Evolutionary conservation across 2,888 invertebrate genomes (phyloP).

Genomic region (Ormyrus labotus): DNA sequence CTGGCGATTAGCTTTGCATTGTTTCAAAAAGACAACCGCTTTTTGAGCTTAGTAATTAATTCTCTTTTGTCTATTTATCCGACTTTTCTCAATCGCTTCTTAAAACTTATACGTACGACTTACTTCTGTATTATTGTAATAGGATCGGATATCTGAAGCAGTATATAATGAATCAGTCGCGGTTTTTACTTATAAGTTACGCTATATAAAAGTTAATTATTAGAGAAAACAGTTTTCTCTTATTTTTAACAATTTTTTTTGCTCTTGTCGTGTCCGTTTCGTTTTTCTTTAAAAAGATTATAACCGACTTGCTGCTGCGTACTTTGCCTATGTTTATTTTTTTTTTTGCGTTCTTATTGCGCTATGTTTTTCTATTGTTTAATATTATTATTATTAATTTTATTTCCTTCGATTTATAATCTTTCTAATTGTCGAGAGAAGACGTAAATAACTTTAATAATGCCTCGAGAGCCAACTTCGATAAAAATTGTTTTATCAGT

Average conservation of each 20-base stretch:
- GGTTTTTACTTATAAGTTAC: conserved; percentile 52
- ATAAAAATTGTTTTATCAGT: neutral
- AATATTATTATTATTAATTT: conserved; percentile 24
- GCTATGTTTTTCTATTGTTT: conserved; percentile 2
- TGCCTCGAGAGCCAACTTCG: conserved; percentile 3
- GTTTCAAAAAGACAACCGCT: conserved; percentile 11
- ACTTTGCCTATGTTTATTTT: conserved; percentile 31
- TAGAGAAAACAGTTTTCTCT: conserved; percentile 57
- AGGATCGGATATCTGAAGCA: conserved; percentile 63
- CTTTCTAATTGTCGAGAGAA: conserved; percentile 28
- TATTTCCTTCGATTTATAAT: conserved; percentile 31
- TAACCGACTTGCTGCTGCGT: conserved; percentile 46
- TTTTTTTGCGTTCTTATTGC: conserved; percentile 10
- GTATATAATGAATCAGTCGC: conserved; percentile 60
- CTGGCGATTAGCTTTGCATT: conserved; percentile 40
- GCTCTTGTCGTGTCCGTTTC: conserved; percentile 5
- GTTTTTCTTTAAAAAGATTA: conserved; percentile 49
- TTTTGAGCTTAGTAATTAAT: conserved; percentile 31
- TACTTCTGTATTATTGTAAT: conserved; percentile 55
- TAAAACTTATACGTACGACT: conserved; percentile 49
- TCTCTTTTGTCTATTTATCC: neutral
- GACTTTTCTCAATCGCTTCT: conserved; percentile 35
- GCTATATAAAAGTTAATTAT: conserved; percentile 61
- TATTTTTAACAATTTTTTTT: conserved; percentile 54
- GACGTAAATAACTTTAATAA: conserved; percentile 23